Conservation (phyloP, 1,140 invertebrate species). For the Macrostomum lignano region DNA sequence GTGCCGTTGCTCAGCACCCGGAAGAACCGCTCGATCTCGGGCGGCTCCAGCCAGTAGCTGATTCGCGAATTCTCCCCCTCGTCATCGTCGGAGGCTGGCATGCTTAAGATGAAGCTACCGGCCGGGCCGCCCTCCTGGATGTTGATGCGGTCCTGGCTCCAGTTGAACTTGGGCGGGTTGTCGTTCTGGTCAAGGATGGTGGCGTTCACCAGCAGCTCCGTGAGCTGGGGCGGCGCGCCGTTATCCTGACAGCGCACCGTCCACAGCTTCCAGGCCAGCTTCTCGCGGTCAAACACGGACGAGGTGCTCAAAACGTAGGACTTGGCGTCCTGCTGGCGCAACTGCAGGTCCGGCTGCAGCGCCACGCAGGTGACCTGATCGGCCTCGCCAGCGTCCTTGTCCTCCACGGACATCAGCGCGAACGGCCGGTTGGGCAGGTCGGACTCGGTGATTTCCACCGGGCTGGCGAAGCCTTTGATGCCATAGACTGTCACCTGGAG, state of each 20-base stretch:
- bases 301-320: background rate
- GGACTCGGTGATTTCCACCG: too few relatives aligned
- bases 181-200: slow-evolving; percentile 49
- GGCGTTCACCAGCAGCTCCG: slow-evolving; percentile 25
- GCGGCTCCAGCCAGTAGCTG: slow-evolving; percentile 34
- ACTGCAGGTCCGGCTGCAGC: too few relatives aligned
- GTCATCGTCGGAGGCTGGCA: slow-evolving; percentile 56
- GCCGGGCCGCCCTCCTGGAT: slow-evolving; percentile 12
- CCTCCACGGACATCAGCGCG: too few relatives aligned
- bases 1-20: too few relatives aligned
- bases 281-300: slow-evolving; percentile 57
- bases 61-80: slow-evolving; percentile 58
- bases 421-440: too few relatives aligned
- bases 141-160: background rate
- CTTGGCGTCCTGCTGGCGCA: too few relatives aligned
- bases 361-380: too few relatives aligned
- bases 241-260: slow-evolving; percentile 45
- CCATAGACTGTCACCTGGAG: too few relatives aligned
- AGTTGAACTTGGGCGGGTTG: background rate
- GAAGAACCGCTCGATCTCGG: background rate
- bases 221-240: slow-evolving; percentile 8
- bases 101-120: slow-evolving; percentile 43
- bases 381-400: too few relatives aligned
- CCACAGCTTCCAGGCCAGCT: slow-evolving; percentile 40
- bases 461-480: too few relatives aligned